Base-by-base conservation (phyloP, 1,140 invertebrate species). In the Mya arenaria region DNA sequence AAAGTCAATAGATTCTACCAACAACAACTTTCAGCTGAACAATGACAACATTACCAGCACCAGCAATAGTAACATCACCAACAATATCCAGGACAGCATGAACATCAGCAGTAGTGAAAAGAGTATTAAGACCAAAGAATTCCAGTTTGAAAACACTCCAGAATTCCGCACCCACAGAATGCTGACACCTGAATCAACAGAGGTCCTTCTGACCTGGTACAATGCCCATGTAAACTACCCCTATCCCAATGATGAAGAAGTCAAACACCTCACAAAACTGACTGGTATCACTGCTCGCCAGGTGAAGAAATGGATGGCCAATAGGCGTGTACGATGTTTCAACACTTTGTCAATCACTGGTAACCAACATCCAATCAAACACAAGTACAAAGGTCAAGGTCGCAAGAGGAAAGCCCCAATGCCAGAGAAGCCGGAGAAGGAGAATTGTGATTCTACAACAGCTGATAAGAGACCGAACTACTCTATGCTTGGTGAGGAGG, bases 251-350 rank as follows among this genome's bases (percentile, higher is more conserved):
- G 87, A 91, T 19, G 58, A 83, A 23, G 85, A 86, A 5, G 87
- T 88, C 4, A 71, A 85, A 34, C 66, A 83, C 1, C 68, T 91
- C 4, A 79, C 85, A 0, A 28, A 78, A n/a, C 28, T 32, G 19
- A 83, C 79, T 10, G 85, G 85, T 44, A 84, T 89, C 15, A 87
- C 84, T 15, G 75, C 60, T 6, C 83, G 75, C 17, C 90, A 91
- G 58, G 88, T 91, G 25, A 90, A 89, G 52, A 91, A 91, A 41
- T 91, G 90, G 90, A 85, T 90, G 84, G 89, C 89, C 39, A 91
- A 91, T 80, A 90, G 88, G 77, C 86, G 88, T 55, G 89, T 89
- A 1, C 83, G 90, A 0, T 86, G 87, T n/a, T 89, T 82, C 78
- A 91, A 90, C 75, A 91, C 90, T 17, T 85, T 91, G 32, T 87